Conservation (phyloP, 2,797 vertebrate genomes). For the Enteromius radiatus region DNA sequence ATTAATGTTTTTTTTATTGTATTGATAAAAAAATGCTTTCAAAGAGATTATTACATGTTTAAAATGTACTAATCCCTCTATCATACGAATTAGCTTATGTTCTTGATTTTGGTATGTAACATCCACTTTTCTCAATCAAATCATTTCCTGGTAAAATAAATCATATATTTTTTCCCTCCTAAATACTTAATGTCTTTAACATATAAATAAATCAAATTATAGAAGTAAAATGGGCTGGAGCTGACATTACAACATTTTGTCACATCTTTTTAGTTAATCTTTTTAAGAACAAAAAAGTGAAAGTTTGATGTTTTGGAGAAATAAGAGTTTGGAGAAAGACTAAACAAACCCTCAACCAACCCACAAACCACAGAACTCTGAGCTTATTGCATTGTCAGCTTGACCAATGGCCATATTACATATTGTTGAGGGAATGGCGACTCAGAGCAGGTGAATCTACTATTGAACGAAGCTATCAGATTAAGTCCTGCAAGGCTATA, state of each 20-base stretch:
- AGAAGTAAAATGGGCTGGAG: background rate
- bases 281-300: background rate
- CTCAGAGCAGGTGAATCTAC: constrained; percentile 12
- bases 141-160: background rate
- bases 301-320: background rate
- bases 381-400: constrained; percentile 43
- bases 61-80: background rate
- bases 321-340: background rate
- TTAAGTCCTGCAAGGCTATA: constrained; percentile 19
- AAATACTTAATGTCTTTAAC: background rate
- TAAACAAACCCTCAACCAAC: background rate
- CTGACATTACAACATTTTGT: background rate
- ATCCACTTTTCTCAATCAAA: background rate
- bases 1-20: too few species aligned
- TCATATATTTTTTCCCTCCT: background rate
- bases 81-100: background rate
- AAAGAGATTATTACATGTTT: too few species aligned
- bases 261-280: background rate
- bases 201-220: background rate
- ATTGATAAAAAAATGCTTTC: too few species aligned
- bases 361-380: constrained; percentile 1
- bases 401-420: constrained; percentile 55
- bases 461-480: constrained; percentile 26
- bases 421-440: constrained; percentile 23
- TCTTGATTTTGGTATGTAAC: background rate